Evolutionary conservation across 2,113 vertebrate genomes (phyloP).

Genomic region (Climacteris rufus): DNA sequence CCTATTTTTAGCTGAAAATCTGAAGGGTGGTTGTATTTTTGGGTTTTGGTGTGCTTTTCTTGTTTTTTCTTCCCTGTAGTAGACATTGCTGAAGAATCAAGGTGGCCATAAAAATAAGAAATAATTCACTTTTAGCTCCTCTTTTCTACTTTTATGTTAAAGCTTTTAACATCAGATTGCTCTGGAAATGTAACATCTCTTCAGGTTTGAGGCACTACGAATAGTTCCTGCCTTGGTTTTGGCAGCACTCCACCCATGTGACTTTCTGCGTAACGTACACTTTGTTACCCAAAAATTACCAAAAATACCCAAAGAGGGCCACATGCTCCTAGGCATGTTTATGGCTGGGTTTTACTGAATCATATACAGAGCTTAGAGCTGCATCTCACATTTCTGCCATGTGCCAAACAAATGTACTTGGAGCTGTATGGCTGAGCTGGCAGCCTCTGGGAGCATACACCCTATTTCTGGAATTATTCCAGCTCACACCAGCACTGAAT

Average conservation of each 20-base stretch:
- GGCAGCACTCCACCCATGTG: background rate
- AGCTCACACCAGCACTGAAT: background rate
- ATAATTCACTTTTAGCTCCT: background rate
- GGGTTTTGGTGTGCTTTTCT: too few species aligned
- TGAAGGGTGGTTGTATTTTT: background rate
- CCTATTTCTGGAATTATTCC: background rate
- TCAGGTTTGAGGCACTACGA: background rate
- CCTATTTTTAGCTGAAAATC: background rate
- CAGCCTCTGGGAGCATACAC: fast-evolving
- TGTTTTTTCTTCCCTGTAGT: background rate
- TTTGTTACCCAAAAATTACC: background rate
- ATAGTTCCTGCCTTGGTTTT: background rate
- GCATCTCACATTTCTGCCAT: background rate
- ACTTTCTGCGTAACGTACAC: background rate
- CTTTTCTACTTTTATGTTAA: background rate
- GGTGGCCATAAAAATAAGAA: background rate
- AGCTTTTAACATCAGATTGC: background rate
- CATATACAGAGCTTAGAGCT: background rate
- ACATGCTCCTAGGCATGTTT: fast-evolving
- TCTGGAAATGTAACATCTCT: background rate
- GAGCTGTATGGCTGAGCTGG: background rate
- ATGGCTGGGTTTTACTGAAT: background rate
- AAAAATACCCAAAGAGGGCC: background rate
- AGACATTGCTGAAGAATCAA: background rate
- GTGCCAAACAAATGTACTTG: fast-evolving